These are phyloP conservation scores for Saxidomus purpurata DNA, from an alignment of 1,140 invertebrate genomes.

Conservation along the genomic window DNA sequence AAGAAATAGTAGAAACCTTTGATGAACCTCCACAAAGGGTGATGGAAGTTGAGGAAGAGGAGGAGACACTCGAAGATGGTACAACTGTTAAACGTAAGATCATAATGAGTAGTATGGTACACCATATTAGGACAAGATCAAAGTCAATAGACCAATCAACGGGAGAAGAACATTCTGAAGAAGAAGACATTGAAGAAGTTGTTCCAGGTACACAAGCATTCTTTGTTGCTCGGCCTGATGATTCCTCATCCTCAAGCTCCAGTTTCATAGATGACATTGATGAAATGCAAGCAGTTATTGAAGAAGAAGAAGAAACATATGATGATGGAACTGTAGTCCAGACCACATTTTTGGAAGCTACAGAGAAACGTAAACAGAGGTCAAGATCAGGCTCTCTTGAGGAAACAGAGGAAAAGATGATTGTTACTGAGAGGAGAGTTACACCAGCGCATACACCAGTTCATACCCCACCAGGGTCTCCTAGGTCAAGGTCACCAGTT, in stretches of 20 bases:
- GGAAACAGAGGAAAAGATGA: constrained; percentile 45
- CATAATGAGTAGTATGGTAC: constrained; percentile 79
- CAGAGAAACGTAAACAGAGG: constrained; percentile 62
- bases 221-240: constrained; percentile 68
- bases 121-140: constrained; percentile 77
- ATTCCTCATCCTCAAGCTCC: constrained; percentile 48
- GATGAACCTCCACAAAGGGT: constrained; percentile 81
- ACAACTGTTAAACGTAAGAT: constrained; percentile 79
- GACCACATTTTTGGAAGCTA: constrained; percentile 73
- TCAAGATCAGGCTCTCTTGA: constrained; percentile 74
- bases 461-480: constrained; percentile 50
- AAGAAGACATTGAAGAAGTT: constrained; percentile 82
- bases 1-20: constrained; percentile 81
- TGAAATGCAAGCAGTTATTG: constrained; percentile 73
- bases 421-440: constrained; percentile 66
- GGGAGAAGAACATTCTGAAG: constrained; percentile 66
- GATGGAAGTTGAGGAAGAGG: constrained; percentile 82
- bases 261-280: constrained; percentile 68
- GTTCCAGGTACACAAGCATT: constrained; percentile 82
- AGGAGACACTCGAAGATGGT: constrained; percentile 83
- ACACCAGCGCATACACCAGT: constrained; percentile 69
- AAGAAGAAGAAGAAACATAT: constrained; percentile 77
- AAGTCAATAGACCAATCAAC: constrained; percentile 78
- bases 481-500: constrained; percentile 61
- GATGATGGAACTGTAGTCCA: constrained; percentile 80